Evolutionary conservation across 1,140 invertebrate genomes (phyloP), one percentile per base, ranked within the genome.

Genomic region (Zeugodacus cucurbitae): DNA sequence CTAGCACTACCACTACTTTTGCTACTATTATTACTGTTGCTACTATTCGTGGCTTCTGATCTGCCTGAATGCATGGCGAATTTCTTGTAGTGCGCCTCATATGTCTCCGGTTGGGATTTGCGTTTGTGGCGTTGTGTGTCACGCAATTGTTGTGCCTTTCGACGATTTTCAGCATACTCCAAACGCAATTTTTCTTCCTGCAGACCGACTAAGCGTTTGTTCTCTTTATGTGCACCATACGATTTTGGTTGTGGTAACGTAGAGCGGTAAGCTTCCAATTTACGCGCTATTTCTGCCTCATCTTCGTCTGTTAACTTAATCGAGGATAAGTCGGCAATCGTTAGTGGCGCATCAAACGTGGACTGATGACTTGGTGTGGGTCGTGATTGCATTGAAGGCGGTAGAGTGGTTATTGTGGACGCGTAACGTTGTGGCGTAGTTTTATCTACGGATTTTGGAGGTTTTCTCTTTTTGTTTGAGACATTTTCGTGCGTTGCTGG

Each of bases 221-320:
- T 44, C 48, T 85, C 78, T 26, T 57, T 44, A 85, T 85, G 78
- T 29, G n/a, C 78, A 22, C 48, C 26, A 85, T 85, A 85, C 22
- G 78, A 48, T 85, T 85, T 85, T 5, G 78, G 37, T 20, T 4
- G 11, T 22, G 78, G 37, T 32, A 85, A 57, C 0, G 41, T 48
- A 11, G 41, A 17, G 34, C 78, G 78, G 34, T 85, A 85, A 11
- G 3, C 34, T 8, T 11, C 14, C 10, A 85, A 37, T 44, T 44
- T 85, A 26, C n/a, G 22, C 1, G 41, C 20, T 48, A 85, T 26
- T 41, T 85, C 78, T 5, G 78, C 29, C 34, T 85, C 78, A 2
- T 85, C 78, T 29, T 44, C 26, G 34, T 37, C 22, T 14, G 78
- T 29, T 26, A 85, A 37, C 22, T 85, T 85, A 44, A 34, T 34